phyloP scores from a whole-genome alignment of 2,888 invertebrate species.

The Drosophila demipolita region DNA sequence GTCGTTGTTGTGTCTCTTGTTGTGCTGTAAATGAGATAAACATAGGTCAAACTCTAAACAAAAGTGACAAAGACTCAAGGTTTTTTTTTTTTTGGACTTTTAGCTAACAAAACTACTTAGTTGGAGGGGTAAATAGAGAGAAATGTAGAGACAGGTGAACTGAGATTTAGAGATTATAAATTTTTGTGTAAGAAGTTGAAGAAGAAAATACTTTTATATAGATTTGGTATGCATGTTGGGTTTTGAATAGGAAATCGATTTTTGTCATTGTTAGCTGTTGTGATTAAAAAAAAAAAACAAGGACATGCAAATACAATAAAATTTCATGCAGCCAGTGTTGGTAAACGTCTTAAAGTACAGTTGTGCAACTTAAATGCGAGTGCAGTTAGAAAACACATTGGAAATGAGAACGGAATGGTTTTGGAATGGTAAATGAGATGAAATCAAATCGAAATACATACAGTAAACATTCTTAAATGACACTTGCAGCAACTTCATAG shows the following conservation, averaged over 20 bases:
- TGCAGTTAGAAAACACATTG: slow-evolving; percentile 37
- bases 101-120: slow-evolving; percentile 56
- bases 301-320: slow-evolving; percentile 13
- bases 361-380: slow-evolving; percentile 44
- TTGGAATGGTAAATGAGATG: slow-evolving; percentile 32
- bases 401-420: slow-evolving; percentile 22
- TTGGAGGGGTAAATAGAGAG: slow-evolving; percentile 26
- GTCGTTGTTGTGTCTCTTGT: slow-evolving; percentile 59
- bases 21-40: slow-evolving; percentile 71
- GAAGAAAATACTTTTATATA: slow-evolving; percentile 40
- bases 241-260: slow-evolving; percentile 79
- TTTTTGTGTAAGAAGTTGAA: slow-evolving; percentile 22
- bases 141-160: slow-evolving; percentile 20
- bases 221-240: slow-evolving; percentile 66
- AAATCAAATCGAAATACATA: slow-evolving; percentile 40
- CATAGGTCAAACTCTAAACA: slow-evolving; percentile 42
- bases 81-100: slow-evolving; percentile 22
- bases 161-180: slow-evolving; percentile 14
- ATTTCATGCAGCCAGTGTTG: slow-evolving; percentile 61
- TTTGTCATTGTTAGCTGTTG: slow-evolving; percentile 66
- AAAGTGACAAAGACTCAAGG: slow-evolving; percentile 39
- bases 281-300: slow-evolving; percentile 23
- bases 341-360: slow-evolving; percentile 30
- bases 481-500: slow-evolving; percentile 85
- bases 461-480: slow-evolving; percentile 61